These are phyloP conservation scores for Bubo blakistoni DNA, from an alignment of 2,113 vertebrate species.

Conservation along the genomic window DNA sequence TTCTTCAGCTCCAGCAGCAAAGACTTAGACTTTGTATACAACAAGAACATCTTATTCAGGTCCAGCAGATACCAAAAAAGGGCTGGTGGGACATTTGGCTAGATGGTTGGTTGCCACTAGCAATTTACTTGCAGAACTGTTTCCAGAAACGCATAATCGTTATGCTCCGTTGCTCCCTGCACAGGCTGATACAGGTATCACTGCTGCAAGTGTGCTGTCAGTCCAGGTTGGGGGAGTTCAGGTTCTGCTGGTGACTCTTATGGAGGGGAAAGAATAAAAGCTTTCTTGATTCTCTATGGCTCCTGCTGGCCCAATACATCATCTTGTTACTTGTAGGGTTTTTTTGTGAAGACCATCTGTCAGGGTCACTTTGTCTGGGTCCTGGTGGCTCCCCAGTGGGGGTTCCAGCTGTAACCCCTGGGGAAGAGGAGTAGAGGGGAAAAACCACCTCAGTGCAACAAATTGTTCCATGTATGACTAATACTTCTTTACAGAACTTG, in stretches of 20 bases:
- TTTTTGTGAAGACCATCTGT: background rate
- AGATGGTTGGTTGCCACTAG: background rate
- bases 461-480: background rate
- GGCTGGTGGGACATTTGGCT: background rate
- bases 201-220: background rate
- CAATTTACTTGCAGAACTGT: background rate
- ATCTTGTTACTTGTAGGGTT: background rate
- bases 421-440: background rate
- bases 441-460: background rate
- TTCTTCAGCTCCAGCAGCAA: background rate
- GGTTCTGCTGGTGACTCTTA: background rate
- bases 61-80: background rate
- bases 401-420: background rate
- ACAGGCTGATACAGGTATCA: background rate
- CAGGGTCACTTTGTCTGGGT: background rate
- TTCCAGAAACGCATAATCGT: background rate
- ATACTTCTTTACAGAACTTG: background rate
- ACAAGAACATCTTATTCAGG: background rate
- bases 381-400: background rate
- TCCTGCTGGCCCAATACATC: background rate
- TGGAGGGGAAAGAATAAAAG: background rate
- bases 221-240: background rate
- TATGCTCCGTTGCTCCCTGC: background rate
- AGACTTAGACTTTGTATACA: background rate
- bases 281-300: background rate